phyloP scores from a whole-genome alignment of 2,113 vertebrate species.

The Sialia sialis region DNA sequence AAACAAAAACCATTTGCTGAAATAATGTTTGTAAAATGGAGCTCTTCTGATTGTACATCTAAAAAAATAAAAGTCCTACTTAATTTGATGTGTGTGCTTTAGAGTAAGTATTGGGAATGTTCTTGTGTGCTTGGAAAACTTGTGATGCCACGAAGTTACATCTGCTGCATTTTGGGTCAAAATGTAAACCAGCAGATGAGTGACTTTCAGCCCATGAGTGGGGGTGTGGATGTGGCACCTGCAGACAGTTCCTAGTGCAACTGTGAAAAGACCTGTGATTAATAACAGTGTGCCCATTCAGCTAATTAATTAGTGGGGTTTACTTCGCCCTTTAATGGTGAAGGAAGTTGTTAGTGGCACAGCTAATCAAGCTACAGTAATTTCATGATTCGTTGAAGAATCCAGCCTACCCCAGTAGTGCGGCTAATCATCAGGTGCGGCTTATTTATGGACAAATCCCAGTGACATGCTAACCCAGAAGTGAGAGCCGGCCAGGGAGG shows the following conservation, averaged over 20 bases:
- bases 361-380: background rate
- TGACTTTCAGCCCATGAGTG: background rate
- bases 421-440: no score
- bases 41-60: background rate
- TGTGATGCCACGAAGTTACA: rapidly evolving
- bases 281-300: background rate
- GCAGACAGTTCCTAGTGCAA: background rate
- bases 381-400: no score
- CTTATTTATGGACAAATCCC: no score
- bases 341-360: background rate
- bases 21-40: background rate
- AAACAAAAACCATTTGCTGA: background rate
- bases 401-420: no score
- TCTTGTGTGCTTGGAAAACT: background rate
- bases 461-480: no score
- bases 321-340: background rate
- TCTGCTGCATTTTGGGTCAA: background rate
- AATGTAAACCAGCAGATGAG: background rate
- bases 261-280: rapidly evolving
- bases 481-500: no score
- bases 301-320: background rate
- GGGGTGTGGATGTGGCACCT: background rate
- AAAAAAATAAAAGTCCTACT: slow-evolving; percentile 22
- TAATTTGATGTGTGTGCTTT: background rate
- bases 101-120: slow-evolving; percentile 18